A percentile compares a stretch with the other conserved stretches of the same genome.
phyloP scores from a whole-genome alignment of 2,113 vertebrate species.

The Castor canadensis region DNA sequence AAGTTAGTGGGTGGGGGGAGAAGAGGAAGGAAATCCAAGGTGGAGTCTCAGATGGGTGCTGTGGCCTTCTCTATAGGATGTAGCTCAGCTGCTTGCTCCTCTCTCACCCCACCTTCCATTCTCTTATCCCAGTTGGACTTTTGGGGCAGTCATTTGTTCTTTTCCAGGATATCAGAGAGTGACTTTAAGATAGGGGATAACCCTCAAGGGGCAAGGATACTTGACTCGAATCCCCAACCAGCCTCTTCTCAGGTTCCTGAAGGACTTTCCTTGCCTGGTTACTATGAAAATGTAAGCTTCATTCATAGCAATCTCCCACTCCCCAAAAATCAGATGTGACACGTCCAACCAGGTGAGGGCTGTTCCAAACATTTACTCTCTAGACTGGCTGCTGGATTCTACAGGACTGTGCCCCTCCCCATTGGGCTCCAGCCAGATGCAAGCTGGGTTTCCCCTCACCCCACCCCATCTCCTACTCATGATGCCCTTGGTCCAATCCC shows the following conservation, averaged over 20 bases:
- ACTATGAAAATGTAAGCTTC: not conserved
- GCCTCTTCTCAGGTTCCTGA: not conserved
- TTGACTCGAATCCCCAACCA: not conserved
- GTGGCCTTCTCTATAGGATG: accelerated
- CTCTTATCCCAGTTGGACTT: not conserved
- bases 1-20: too few species aligned
- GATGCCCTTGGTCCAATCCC: not conserved
- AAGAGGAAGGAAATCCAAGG: too few species aligned
- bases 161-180: not conserved
- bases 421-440: not conserved
- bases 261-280: not conserved
- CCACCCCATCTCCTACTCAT: not conserved
- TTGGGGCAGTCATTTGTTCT: not conserved
- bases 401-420: not conserved
- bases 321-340: not conserved
- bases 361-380: conserved; percentile 55
- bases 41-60: too few species aligned
- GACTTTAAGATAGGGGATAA: not conserved
- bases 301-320: too few species aligned
- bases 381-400: not conserved
- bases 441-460: not conserved
- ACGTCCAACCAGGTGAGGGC: not conserved
- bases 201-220: not conserved
- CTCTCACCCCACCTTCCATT: not conserved
- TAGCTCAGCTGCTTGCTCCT: not conserved